Percentiles rank a stretch among this genome's conserved stretches.
These are phyloP conservation scores for Heliconius charithonia DNA, from an alignment of 2,888 invertebrate genomes.

Conservation along the genomic window DNA sequence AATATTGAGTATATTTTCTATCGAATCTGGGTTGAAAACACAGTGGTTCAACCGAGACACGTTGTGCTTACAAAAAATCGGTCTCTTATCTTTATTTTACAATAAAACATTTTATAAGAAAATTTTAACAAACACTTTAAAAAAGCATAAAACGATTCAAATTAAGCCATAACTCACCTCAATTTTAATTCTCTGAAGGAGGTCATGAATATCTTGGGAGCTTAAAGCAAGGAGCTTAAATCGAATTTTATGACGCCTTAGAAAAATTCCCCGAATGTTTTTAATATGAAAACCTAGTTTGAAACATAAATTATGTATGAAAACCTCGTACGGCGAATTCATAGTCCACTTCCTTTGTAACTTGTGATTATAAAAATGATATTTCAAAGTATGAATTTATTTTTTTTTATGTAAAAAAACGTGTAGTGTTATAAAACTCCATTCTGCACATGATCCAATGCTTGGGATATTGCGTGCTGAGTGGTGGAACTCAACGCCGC, in stretches of 20 bases:
- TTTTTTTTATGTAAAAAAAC: no score
- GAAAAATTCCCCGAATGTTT: slow-evolving; percentile 55
- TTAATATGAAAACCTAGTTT: slow-evolving; percentile 56
- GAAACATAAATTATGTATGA: slow-evolving; percentile 54
- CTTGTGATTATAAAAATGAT: slow-evolving; percentile 28
- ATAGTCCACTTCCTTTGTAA: slow-evolving; percentile 21
- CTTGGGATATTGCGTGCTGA: no score
- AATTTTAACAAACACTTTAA: not conserved
- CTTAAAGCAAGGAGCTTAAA: slow-evolving; percentile 15
- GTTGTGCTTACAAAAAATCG: no score
- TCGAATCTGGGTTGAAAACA: no score
- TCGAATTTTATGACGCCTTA: slow-evolving; percentile 36
- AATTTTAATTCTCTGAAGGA: slow-evolving; percentile 7
- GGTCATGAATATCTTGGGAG: slow-evolving; percentile 26
- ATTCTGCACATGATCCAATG: no score
- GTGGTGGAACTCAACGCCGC: no score
- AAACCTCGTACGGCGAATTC: slow-evolving; percentile 35
- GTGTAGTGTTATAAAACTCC: no score
- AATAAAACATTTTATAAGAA: not conserved
- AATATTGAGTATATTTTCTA: no score
- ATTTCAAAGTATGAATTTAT: not conserved
- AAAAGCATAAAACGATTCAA: not conserved
- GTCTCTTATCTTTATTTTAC: no score
- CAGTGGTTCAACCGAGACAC: no score
- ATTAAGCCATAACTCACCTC: slow-evolving; percentile 25